Base-by-base conservation (phyloP, 1,140 invertebrate species). In the Solenopsis invicta region DNA sequence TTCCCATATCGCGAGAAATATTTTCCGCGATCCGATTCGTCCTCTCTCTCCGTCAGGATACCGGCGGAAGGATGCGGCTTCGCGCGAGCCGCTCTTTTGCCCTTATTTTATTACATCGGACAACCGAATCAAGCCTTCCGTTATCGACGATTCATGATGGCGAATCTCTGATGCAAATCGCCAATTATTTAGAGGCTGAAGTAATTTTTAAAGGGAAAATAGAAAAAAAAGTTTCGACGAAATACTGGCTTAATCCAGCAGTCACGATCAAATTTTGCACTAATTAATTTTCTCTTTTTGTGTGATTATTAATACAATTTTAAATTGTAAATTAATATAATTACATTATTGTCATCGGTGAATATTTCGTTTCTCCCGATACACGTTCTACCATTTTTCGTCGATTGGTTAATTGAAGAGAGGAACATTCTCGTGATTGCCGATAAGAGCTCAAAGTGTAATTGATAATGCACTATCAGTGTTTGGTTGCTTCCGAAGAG, bases 1-100 rank as follows among this genome's bases (percentile, higher is more conserved):
- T 84, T 84, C 54, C 41, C 54, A 72, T 84, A 74, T 84, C 80
- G 69, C 41, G 54, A 61, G 54, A 84, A 61, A 74, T 84, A 84
- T 84, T 84, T 84, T 84, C 54, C 80, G 71, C 80, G 69, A 84
- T 74, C 54, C 67, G 18, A 62, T 52, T 29, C n/a, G 48, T 80
- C 13, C 52, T 34, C 37, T 24, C 8, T n/a, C 18, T 0, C 18
- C 37, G 18, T 74, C 45, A 41, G 41, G n/a, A 74, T 13, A 48
- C 41, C 12, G 41, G 29, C 69, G 56, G 69, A 74, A 84, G 80
- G 80, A 75, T 48, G 41, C 54, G 67, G 52, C 41, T 84, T 61
- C 41, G 41, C 18, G 41, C 37, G 37, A 21, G 10, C 41, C n/a
- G 37, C 52, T n/a, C 37, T 82, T 59, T 59, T 48, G 54, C 54